Conservation (phyloP, 2,888 invertebrate species). For the Luffia ferchaultella region DNA sequence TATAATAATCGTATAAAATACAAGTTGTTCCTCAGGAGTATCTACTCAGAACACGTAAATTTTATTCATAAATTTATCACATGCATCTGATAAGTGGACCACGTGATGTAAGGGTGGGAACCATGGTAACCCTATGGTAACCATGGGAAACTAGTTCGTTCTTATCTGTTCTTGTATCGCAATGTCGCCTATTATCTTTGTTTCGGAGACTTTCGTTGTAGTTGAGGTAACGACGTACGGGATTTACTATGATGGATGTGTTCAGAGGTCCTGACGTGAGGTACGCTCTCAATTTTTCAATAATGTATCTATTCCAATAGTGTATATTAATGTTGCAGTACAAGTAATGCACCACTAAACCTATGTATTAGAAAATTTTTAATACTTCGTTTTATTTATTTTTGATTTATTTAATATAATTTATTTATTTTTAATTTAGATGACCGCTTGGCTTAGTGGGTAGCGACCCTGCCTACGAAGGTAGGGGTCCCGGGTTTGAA, state of each 20-base stretch:
- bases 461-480: not conserved
- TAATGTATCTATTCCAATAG: constrained; percentile 1
- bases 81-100: not conserved
- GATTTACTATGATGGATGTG: constrained; percentile 59
- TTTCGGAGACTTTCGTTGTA: constrained; percentile 51
- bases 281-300: constrained; percentile 16
- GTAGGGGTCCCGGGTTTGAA: no score
- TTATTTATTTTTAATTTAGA: not conserved
- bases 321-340: not conserved
- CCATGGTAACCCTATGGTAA: constrained; percentile 5
- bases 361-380: not conserved
- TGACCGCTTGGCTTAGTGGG: not conserved
- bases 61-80: not conserved
- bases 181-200: constrained; percentile 61
- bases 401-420: not conserved
- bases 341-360: not conserved
- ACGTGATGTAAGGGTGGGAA: not conserved
- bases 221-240: constrained; percentile 42
- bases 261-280: constrained; percentile 20
- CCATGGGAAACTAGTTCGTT: constrained; percentile 51
- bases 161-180: constrained; percentile 60
- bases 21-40: no score
- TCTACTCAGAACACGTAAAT: not conserved
- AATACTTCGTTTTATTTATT: not conserved
- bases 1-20: no score